phyloP scores from a whole-genome alignment of 2,797 vertebrate genomes.

The Falco berigora region DNA sequence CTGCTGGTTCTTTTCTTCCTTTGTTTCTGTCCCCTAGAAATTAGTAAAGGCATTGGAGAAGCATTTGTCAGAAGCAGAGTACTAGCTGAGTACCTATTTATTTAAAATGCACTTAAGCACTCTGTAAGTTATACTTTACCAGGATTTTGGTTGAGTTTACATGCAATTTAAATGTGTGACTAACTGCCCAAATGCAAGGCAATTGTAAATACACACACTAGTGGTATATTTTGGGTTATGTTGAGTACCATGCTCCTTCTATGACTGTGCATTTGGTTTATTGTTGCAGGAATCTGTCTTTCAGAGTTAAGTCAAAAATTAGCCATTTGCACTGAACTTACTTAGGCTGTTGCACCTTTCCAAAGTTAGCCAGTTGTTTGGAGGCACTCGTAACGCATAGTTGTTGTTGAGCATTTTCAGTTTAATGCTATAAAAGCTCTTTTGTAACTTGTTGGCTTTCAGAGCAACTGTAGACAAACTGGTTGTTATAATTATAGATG shows the following conservation, averaged over 20 bases:
- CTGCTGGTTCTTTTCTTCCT: not conserved
- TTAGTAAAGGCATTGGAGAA: not conserved
- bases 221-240: not conserved
- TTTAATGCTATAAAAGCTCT: constrained; percentile 50
- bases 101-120: constrained; percentile 56
- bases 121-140: constrained; percentile 51
- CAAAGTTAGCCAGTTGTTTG: constrained; percentile 65
- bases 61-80: constrained; percentile 3
- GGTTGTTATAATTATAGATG: constrained; percentile 57
- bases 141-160: constrained; percentile 42
- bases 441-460: constrained; percentile 53
- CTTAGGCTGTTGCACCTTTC: constrained; percentile 73
- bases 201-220: constrained; percentile 25
- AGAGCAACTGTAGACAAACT: constrained; percentile 55
- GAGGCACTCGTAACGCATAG: constrained; percentile 48
- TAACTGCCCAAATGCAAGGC: constrained; percentile 24
- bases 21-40: not conserved
- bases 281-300: constrained; percentile 6
- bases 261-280: constrained; percentile 24
- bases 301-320: constrained; percentile 30
- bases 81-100: constrained; percentile 47
- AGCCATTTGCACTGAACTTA: constrained; percentile 73
- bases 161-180: not conserved
- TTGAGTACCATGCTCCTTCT: not conserved
- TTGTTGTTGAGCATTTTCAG: constrained; percentile 51